phyloP scores from a whole-genome alignment of 1,140 invertebrate genomes.

The Augochlora pura region DNA sequence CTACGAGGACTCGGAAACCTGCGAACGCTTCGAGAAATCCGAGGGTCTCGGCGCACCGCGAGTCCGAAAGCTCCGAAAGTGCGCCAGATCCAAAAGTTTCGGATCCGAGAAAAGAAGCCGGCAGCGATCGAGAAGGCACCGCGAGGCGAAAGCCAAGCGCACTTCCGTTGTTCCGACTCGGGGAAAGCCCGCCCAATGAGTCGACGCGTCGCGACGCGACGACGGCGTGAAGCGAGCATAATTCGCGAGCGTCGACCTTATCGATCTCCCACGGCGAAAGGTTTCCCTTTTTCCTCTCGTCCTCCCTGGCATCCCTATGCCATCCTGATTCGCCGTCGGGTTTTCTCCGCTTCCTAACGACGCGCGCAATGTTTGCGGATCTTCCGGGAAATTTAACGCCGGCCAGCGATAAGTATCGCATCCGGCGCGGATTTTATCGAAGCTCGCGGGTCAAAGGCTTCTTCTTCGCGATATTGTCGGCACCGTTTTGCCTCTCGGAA shows the following conservation, averaged over 20 bases:
- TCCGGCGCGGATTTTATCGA: neutral
- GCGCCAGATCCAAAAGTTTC: too few species aligned
- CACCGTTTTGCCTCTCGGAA: too few species aligned
- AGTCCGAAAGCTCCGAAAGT: too few species aligned
- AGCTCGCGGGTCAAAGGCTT: neutral
- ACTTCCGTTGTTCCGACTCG: neutral
- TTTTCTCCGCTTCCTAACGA: neutral
- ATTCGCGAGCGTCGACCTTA: neutral
- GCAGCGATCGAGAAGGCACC: neutral
- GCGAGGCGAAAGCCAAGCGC: too few species aligned
- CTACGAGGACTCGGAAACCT: too few species aligned
- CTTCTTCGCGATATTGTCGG: too few species aligned
- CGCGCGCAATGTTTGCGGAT: conserved; percentile 35
- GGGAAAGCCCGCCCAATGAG: neutral
- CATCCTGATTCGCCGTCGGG: conserved; percentile 13
- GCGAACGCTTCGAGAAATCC: too few species aligned
- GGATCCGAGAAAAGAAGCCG: too few species aligned
- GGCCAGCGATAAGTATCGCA: conserved; percentile 38
- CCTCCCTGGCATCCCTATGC: neutral
- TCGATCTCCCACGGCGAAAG: neutral
- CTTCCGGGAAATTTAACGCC: conserved; percentile 42
- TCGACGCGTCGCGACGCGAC: neutral
- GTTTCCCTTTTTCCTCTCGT: neutral
- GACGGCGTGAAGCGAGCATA: neutral
- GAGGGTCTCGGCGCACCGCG: too few species aligned